Evolutionary conservation across 2,113 vertebrate species (phyloP).

Genomic region (Sebastes fasciatus): DNA sequence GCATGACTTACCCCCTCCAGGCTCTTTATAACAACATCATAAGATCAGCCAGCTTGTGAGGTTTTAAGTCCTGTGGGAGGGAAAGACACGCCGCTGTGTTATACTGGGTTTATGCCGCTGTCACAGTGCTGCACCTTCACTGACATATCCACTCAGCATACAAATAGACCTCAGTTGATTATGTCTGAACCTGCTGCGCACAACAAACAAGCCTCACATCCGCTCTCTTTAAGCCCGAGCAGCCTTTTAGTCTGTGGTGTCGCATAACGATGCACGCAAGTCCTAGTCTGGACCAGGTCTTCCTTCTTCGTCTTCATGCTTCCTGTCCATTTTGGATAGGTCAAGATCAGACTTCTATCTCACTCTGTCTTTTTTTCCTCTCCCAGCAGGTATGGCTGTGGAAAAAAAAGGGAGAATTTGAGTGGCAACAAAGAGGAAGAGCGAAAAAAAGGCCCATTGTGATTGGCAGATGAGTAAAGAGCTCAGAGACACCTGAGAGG

Average conservation of each 20-base stretch:
- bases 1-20: constrained; percentile 73
- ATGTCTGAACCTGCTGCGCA: constrained; percentile 34
- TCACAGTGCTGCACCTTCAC: constrained; percentile 31
- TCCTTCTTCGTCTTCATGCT: constrained; percentile 25
- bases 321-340: constrained; percentile 42
- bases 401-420: not conserved
- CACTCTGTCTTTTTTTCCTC: constrained; percentile 3
- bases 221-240: constrained; percentile 19
- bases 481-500: constrained; percentile 73
- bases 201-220: constrained; percentile 61
- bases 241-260: constrained; percentile 32
- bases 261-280: constrained; percentile 31
- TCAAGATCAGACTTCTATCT: constrained; percentile 19
- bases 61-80: constrained; percentile 50
- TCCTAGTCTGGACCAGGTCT: constrained; percentile 25
- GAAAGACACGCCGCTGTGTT: constrained; percentile 37
- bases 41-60: constrained; percentile 69
- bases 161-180: constrained; percentile 42
- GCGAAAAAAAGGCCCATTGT: constrained; percentile 40
- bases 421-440: constrained; percentile 41
- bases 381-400: constrained; percentile 5
- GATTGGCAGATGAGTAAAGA: constrained; percentile 67
- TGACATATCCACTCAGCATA: constrained; percentile 34
- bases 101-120: constrained; percentile 27
- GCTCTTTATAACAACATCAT: constrained; percentile 68